Conservation (phyloP, 2,113 vertebrate species). For the Suncus etruscus region DNA sequence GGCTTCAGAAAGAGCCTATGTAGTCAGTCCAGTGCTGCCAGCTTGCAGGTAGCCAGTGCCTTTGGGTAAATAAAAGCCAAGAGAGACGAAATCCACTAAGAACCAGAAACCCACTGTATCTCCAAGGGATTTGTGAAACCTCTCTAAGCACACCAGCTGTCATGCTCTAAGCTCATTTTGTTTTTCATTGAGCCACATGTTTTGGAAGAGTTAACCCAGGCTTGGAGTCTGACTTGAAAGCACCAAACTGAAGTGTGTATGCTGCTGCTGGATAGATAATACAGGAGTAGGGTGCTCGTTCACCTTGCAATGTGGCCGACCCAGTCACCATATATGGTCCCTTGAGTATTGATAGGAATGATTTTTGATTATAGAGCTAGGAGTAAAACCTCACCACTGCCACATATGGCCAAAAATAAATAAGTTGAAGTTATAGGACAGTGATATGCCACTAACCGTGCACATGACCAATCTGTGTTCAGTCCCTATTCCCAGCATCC, state of each 20-base stretch:
- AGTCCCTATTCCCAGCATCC: no score
- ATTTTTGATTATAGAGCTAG: no score
- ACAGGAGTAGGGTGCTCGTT: no score
- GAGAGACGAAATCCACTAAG: slow-evolving; percentile 48
- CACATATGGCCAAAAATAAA: no score
- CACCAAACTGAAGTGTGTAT: not conserved
- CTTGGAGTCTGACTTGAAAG: slow-evolving; percentile 26
- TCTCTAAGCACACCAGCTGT: not conserved
- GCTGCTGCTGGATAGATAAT: no score
- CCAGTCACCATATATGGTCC: no score
- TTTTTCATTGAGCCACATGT: slow-evolving; percentile 16
- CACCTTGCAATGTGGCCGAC: no score
- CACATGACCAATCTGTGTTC: no score
- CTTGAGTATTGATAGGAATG: no score
- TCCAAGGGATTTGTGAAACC: not conserved
- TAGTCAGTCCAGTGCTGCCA: slow-evolving; percentile 40
- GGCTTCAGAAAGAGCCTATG: slow-evolving; percentile 57
- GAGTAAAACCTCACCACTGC: no score
- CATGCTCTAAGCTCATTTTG: not conserved
- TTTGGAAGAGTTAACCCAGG: slow-evolving; percentile 34
- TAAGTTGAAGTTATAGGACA: no score
- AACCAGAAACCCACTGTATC: slow-evolving; percentile 31
- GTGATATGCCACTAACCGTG: not conserved
- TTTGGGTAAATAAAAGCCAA: not conserved
- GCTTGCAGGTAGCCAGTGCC: slow-evolving; percentile 35